phyloP scores from a whole-genome alignment of 2,888 invertebrate species.

The Ophioninae sp. region DNA sequence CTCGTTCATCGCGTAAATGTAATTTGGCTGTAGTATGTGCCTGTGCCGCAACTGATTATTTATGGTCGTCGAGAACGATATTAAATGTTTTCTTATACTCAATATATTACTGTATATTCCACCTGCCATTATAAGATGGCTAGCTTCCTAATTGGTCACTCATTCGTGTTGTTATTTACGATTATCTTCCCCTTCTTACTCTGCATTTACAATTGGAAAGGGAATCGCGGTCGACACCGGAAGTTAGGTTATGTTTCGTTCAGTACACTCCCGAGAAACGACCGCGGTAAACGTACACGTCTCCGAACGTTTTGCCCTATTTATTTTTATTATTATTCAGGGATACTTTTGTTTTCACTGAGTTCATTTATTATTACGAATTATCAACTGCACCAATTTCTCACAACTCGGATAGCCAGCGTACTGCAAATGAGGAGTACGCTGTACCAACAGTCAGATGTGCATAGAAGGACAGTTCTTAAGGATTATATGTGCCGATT shows the following conservation, averaged over 20 bases:
- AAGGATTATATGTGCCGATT: too few relatives aligned
- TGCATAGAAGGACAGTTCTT: too few relatives aligned
- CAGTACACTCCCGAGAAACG: too few relatives aligned
- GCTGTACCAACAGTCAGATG: too few relatives aligned
- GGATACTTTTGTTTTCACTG: not conserved
- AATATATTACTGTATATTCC: conserved; percentile 33
- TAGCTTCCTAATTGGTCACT: not conserved
- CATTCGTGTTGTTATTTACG: conserved; percentile 4
- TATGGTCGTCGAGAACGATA: not conserved
- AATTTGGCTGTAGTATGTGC: conserved; percentile 64
- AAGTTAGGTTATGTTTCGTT: conserved; percentile 28
- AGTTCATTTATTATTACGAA: too few relatives aligned
- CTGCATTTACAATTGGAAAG: not conserved
- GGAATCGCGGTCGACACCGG: not conserved
- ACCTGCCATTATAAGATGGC: conserved; percentile 49
- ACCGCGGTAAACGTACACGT: too few relatives aligned
- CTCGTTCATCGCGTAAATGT: conserved; percentile 82
- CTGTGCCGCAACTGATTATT: conserved; percentile 43
- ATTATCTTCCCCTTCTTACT: not conserved
- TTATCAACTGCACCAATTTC: too few relatives aligned
- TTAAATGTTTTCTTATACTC: conserved; percentile 4
- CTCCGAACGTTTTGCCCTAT: not conserved
- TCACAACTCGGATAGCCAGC: too few relatives aligned
- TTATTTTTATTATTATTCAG: not conserved
- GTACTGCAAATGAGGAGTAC: too few relatives aligned